Evolutionary conservation across 2,888 invertebrate species (phyloP), one percentile per base, ranked within the genome.

Genomic region (Sphaeridia pumilis): DNA sequence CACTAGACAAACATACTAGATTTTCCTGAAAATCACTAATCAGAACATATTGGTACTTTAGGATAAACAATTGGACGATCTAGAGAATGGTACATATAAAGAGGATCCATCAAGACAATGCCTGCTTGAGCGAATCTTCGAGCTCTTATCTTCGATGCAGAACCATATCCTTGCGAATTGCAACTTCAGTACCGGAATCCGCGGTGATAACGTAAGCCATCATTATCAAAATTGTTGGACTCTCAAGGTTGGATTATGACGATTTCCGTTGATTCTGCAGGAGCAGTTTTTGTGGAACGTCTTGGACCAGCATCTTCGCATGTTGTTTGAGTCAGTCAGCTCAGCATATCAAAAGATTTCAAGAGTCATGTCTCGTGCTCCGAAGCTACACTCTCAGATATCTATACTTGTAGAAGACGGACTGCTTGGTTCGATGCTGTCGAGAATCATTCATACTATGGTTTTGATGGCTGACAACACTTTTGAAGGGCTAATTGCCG

Each of bases 151-250:
- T 1, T 75, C 77, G 1, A 68, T 80, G 26, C 79, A 79, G 65
- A 77, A 76, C 65, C 79, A 80, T 66, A 68, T 79, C 58, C 68
- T 79, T 53, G 75, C 77, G 0, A 75, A 74, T 63, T 75, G 75
- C 59, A 68, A 58, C 27, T 59, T 57, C 35, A 24, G 25, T 21
- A 44, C 49, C 10, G 55, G 53, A 28, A 12, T 46, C 28, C 21
- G 41, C 5, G 41, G 35, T 45, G 36, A 41, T 17, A 41, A 47
- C 17, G 54, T 54, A 27, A 46, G 54, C 38, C n/a, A n/a, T n/a
- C n/a, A n/a, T n/a, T n/a, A n/a, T n/a, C n/a, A n/a, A n/a, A n/a
- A n/a, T n/a, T n/a, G n/a, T n/a, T n/a, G n/a, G n/a, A n/a, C n/a
- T n/a, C n/a, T n/a, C n/a, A n/a, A n/a, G n/a, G n/a, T n/a, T n/a